phyloP scores from a whole-genome alignment of 2,888 invertebrate genomes.

The Cremastinae sp. region DNA sequence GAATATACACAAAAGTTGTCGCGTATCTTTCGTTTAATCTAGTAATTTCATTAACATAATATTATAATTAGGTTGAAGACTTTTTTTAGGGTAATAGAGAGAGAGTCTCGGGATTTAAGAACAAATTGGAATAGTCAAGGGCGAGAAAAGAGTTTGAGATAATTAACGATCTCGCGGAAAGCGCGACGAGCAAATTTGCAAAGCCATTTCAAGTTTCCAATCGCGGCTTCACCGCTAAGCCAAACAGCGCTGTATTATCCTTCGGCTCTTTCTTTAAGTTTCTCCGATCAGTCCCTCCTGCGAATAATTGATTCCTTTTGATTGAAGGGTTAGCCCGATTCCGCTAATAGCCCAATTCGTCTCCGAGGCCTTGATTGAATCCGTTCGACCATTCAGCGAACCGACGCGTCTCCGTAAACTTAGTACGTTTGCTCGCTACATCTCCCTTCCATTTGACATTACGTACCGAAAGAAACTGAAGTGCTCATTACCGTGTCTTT shows the following conservation, averaged over 20 bases:
- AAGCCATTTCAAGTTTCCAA: slow-evolving; percentile 78
- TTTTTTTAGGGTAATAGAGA: too few species aligned
- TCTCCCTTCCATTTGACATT: slow-evolving; percentile 1
- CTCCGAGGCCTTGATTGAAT: slow-evolving; percentile 74
- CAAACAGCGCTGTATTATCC: slow-evolving; percentile 37
- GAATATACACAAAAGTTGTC: too few species aligned
- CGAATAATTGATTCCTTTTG: slow-evolving; percentile 51
- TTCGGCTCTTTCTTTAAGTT: slow-evolving; percentile 70
- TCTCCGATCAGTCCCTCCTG: slow-evolving; percentile 34
- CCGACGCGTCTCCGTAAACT: slow-evolving; percentile 73
- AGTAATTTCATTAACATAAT: not conserved
- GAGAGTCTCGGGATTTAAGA: slow-evolving; percentile 50
- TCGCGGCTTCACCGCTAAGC: slow-evolving; percentile 55
- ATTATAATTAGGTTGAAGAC: not conserved
- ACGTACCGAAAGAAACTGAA: too few species aligned
- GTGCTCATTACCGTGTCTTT: not conserved
- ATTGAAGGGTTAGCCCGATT: slow-evolving; percentile 35
- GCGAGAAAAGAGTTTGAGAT: slow-evolving; percentile 58
- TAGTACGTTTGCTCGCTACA: slow-evolving; percentile 70
- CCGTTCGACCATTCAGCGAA: slow-evolving; percentile 73
- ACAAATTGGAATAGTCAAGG: slow-evolving; percentile 18
- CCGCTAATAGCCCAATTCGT: slow-evolving; percentile 70
- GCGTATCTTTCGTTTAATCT: not conserved
- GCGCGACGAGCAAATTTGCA: slow-evolving; percentile 77
- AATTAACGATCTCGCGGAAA: slow-evolving; percentile 73